Evolutionary conservation across 2,113 vertebrate genomes (phyloP).

Genomic region (Myocastor coypus): DNA sequence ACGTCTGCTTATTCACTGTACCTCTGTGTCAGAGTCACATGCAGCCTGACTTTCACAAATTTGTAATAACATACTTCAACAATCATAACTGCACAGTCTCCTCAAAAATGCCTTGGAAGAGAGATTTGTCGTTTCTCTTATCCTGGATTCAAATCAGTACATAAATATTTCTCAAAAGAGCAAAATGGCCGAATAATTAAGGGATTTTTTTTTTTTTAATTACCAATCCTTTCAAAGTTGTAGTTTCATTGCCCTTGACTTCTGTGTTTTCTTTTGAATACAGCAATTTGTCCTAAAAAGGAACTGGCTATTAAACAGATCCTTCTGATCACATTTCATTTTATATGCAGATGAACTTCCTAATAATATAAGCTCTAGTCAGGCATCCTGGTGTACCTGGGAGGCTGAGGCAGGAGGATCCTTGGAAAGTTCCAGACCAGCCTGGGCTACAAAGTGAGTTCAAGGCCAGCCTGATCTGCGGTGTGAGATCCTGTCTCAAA

Average conservation of each 20-base stretch:
- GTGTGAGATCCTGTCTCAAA: too few relatives aligned
- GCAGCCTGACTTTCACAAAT: slow-evolving; percentile 37
- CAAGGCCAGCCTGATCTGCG: too few relatives aligned
- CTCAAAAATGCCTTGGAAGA: slow-evolving; percentile 27
- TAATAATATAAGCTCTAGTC: neutral
- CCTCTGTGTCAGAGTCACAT: slow-evolving; percentile 57
- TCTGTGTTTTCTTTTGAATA: slow-evolving; percentile 15
- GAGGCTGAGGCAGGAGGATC: too few relatives aligned
- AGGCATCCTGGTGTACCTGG: too few relatives aligned
- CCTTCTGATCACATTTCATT: slow-evolving; percentile 32
- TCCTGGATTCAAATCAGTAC: neutral
- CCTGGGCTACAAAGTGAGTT: too few relatives aligned
- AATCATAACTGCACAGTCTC: slow-evolving; percentile 33
- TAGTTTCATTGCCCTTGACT: slow-evolving; percentile 23
- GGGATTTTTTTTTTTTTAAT: neutral
- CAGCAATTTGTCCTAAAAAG: slow-evolving; percentile 26
- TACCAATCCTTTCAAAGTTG: slow-evolving; percentile 41
- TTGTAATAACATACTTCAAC: slow-evolving; percentile 19
- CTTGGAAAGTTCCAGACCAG: too few relatives aligned
- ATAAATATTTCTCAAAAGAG: neutral
- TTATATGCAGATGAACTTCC: slow-evolving; percentile 30
- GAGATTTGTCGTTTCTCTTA: neutral
- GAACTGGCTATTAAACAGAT: slow-evolving; percentile 23
- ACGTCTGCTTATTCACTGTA: slow-evolving; percentile 44
- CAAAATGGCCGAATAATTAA: slow-evolving; percentile 41